A percentile compares a stretch with the other conserved stretches of the same genome.
These are phyloP conservation scores for Leptinotarsa lineolata DNA, from an alignment of 1,140 invertebrate species.

Conservation along the genomic window DNA sequence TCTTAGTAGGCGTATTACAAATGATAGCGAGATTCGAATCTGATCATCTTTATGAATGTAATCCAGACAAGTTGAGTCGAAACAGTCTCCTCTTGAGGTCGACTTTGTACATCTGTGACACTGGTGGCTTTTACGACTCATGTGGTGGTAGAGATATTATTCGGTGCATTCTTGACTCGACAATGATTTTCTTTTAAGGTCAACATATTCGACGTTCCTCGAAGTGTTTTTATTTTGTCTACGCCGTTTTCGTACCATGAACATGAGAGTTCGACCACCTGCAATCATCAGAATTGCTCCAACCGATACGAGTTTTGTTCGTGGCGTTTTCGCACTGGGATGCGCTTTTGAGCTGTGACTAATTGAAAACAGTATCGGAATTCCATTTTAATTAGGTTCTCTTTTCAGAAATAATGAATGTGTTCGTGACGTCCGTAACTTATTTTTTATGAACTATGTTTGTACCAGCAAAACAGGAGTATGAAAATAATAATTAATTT, in stretches of 20 bases:
- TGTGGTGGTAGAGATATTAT: constrained; percentile 14
- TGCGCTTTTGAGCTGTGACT: no score
- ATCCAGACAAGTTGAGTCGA: constrained; percentile 11
- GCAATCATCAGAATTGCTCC: background rate
- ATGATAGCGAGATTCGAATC: constrained; percentile 19
- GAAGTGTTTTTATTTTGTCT: constrained; percentile 15
- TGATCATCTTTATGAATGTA: constrained; percentile 17
- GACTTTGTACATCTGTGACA: constrained; percentile 1
- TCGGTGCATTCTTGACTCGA: background rate
- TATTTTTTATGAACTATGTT: no score
- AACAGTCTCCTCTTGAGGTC: background rate
- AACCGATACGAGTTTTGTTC: no score
- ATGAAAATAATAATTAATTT: no score
- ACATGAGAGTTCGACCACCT: background rate
- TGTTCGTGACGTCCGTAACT: no score
- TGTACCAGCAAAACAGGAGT: no score
- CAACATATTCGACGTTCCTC: constrained; percentile 13
- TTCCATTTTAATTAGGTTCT: no score
- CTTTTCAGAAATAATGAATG: no score
- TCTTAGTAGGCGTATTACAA: constrained; percentile 17
- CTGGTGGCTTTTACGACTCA: background rate
- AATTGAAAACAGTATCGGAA: no score
- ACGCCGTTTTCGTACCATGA: background rate
- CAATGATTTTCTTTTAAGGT: constrained; percentile 11
- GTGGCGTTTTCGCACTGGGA: no score